Evolutionary conservation across 2,888 invertebrate species (phyloP).

Genomic region (Chymomyza caudatula): DNA sequence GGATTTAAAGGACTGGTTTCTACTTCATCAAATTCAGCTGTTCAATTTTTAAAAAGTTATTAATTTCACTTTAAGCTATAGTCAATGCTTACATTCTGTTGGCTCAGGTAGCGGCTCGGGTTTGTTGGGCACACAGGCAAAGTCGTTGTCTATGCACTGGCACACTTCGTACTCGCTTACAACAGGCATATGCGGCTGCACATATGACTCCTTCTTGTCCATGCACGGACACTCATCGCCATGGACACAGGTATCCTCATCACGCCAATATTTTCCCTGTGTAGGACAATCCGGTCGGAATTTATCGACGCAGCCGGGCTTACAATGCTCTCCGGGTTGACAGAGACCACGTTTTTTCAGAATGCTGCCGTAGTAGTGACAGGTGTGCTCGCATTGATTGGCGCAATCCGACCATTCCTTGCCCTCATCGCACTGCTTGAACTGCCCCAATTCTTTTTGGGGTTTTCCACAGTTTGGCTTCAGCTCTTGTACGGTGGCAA

Average conservation of each 20-base stretch:
- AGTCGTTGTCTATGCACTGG: conserved; percentile 88
- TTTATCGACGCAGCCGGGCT: conserved; percentile 75
- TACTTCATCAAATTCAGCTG: conserved; percentile 3
- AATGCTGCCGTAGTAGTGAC: conserved; percentile 81
- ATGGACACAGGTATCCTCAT: conserved; percentile 85
- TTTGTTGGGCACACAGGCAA: conserved; percentile 80
- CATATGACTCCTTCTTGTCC: conserved; percentile 81
- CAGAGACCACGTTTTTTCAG: conserved; percentile 74
- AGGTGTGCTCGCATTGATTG: conserved; percentile 85
- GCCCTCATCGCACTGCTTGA: conserved; percentile 76
- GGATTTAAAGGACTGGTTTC: background rate
- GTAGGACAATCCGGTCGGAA: conserved; percentile 79
- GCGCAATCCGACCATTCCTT: conserved; percentile 84
- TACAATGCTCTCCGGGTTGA: conserved; percentile 69
- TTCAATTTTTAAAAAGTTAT: conserved; percentile 8
- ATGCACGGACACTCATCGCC: conserved; percentile 87
- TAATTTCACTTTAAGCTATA: background rate
- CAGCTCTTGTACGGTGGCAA: conserved; percentile 80
- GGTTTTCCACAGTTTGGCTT: conserved; percentile 81
- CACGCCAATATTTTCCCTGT: conserved; percentile 83
- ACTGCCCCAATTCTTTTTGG: conserved; percentile 22
- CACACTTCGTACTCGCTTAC: conserved; percentile 83
- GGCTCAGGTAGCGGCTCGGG: conserved; percentile 21
- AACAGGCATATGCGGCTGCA: conserved; percentile 85
- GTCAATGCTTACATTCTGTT: conserved; percentile 35